Evolutionary conservation across 1,140 invertebrate genomes (phyloP).

Genomic region (Phocides pigmalion): DNA sequence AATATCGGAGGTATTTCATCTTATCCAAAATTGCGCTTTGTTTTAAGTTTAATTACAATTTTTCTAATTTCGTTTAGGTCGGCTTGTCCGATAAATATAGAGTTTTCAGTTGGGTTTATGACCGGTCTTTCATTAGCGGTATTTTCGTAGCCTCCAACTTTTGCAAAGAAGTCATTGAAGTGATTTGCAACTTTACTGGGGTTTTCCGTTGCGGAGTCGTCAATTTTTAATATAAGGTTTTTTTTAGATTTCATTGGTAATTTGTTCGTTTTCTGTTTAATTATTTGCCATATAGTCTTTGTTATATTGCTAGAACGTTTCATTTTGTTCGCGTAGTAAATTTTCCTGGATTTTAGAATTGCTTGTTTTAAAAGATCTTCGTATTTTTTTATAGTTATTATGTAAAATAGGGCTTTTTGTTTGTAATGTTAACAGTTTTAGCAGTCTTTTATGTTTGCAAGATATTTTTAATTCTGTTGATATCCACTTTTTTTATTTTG

Average conservation of each 20-base stretch:
- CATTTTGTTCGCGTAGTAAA: not conserved
- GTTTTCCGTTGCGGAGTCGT: not conserved
- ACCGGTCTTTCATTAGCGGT: not conserved
- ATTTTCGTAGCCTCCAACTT: not conserved
- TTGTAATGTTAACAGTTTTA: slow-evolving; percentile 5
- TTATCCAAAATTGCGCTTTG: not conserved
- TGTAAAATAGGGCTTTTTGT: not conserved
- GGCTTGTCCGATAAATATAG: not conserved
- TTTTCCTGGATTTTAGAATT: not conserved
- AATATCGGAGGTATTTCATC: not conserved
- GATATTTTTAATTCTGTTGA: not conserved
- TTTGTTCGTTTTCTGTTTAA: slow-evolving; percentile 1
- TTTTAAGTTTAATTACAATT: not conserved
- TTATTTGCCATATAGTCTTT: slow-evolving; percentile 3
- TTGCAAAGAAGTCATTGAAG: not conserved
- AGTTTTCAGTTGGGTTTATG: not conserved
- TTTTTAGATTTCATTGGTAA: not conserved
- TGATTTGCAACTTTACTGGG: not conserved
- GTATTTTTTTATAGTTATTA: not conserved
- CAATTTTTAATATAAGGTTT: slow-evolving; percentile 5
- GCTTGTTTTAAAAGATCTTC: slow-evolving; percentile 7
- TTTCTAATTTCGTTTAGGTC: not conserved
- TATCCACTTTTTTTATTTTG: slow-evolving; percentile 9
- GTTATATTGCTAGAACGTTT: not conserved
- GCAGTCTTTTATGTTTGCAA: slow-evolving; percentile 13